Evolutionary conservation across 2,797 vertebrate genomes (phyloP).

Genomic region (Ctenosaura bakeri): DNA sequence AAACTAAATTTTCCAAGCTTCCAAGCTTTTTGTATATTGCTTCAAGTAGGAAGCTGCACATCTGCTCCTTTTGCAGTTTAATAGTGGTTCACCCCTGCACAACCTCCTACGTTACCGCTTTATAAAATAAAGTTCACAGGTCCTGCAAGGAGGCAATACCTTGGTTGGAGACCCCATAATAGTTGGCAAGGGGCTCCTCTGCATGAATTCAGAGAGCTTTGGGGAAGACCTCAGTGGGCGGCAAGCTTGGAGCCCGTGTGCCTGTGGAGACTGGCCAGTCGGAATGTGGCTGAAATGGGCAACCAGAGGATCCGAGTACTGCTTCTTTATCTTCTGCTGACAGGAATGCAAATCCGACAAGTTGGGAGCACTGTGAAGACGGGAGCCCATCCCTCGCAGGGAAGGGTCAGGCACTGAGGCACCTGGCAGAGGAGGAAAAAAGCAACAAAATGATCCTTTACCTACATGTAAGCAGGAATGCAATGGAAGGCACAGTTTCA

Average conservation of each 20-base stretch:
- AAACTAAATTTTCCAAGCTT: neutral
- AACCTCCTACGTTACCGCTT: no score
- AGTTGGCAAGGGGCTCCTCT: constrained; percentile 94
- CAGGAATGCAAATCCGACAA: constrained; percentile 80
- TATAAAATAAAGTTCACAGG: neutral
- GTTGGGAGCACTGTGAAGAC: constrained; percentile 91
- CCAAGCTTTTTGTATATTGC: neutral
- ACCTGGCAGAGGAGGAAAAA: constrained; percentile 58
- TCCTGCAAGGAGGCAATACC: constrained; percentile 76
- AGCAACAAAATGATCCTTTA: neutral
- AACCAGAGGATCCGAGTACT: constrained; percentile 90
- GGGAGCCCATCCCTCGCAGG: constrained; percentile 88
- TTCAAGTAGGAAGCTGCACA: neutral
- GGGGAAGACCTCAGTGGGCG: constrained; percentile 92
- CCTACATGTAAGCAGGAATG: no score
- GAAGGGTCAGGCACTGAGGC: constrained; percentile 75
- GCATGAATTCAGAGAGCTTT: constrained; percentile 94
- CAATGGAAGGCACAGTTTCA: fast-evolving
- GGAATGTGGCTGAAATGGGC: constrained; percentile 69
- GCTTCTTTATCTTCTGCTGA: constrained; percentile 93
- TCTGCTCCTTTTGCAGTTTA: neutral
- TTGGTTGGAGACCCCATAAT: constrained; percentile 95
- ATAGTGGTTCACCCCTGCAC: neutral
- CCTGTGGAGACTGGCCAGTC: constrained; percentile 75
- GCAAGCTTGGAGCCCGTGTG: constrained; percentile 81